Percentiles rank a stretch among this genome's conserved stretches.
Conservation (phyloP, 2,888 invertebrate species). For the Ormyrus thymus region DNA sequence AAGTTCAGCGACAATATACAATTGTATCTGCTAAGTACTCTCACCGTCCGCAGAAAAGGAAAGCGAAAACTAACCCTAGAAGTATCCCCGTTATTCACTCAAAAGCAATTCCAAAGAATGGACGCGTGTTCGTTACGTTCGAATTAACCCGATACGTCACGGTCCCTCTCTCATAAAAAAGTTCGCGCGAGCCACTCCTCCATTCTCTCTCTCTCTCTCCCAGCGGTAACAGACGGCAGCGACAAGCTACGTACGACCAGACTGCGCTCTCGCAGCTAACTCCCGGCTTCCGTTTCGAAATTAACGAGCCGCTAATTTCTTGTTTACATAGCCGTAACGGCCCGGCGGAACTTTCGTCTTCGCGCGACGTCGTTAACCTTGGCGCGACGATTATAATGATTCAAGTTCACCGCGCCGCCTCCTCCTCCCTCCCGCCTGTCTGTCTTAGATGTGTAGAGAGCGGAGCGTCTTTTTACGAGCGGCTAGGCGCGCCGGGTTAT, state of each 20-base stretch:
- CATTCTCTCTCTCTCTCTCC: background rate
- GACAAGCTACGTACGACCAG: no score
- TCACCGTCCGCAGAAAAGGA: no score
- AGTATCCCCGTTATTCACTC: no score
- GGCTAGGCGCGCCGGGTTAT: background rate
- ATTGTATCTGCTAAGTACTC: no score
- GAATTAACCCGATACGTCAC: no score
- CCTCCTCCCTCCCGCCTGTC: background rate
- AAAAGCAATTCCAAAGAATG: no score
- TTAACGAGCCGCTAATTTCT: conserved; percentile 36
- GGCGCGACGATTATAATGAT: conserved; percentile 33
- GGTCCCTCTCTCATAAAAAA: no score
- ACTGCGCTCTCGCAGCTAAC: background rate
- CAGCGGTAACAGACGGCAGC: background rate
- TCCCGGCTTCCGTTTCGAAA: background rate
- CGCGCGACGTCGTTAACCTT: conserved; percentile 37
- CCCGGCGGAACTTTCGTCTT: conserved; percentile 19
- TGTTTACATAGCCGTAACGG: conserved; percentile 16
- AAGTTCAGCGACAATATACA: no score
- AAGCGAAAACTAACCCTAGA: no score
- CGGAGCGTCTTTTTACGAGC: conserved; percentile 33
- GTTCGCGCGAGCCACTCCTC: no score
- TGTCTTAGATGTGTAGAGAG: conserved; percentile 41
- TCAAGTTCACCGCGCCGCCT: conserved; percentile 29
- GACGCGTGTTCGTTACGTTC: no score